Evolutionary conservation across 2,797 vertebrate species (phyloP), one percentile per base, ranked within the genome.

Genomic region (Gobio occitaniae): DNA sequence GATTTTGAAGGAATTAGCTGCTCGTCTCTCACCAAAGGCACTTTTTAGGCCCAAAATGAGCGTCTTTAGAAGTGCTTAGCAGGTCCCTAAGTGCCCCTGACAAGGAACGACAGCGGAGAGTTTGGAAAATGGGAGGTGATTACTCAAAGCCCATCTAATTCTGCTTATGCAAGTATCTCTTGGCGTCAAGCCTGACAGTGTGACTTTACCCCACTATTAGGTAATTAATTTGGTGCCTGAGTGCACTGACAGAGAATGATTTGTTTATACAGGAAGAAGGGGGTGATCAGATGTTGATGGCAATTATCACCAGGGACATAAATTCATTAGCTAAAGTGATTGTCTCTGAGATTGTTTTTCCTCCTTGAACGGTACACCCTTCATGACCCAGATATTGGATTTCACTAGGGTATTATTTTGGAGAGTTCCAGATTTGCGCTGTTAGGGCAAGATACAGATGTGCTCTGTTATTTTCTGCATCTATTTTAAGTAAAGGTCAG

Each of bases 131-230:
- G 70, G 83, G 50, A 66, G 52, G 52, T 80, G 81, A 89, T 87
- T 86, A 89, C 77, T 82, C 69, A 83, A 76, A 86, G 82, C 72
- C 66, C 44, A 56, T 79, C 63, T 82, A 79, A 82, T 82, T 56
- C 86, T 44, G 38, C 84, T 84, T 78, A 75, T 15, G 63, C 11
- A 74, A 77, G 47, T 54, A 47, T 38, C 81, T 80, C 68, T 76
- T 76, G 47, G 47, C 47, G 2, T 13, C 21, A 25, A 52, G 63
- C 52, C 63, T 68, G 50, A 54, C 12, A 25, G 47, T 71, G 69
- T 76, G 77, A 80, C 38, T 66, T 84, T 76, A 48, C 59, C 76
- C 56, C 56, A 32, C 77, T 48, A 56, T 75, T 13, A 50, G 50
- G 54, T 87, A 70, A 82, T 78, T 78, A 52, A 74, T 61, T 29